Conservation (phyloP, 2,797 vertebrate genomes). For the Pagetopsis macropterus region DNA sequence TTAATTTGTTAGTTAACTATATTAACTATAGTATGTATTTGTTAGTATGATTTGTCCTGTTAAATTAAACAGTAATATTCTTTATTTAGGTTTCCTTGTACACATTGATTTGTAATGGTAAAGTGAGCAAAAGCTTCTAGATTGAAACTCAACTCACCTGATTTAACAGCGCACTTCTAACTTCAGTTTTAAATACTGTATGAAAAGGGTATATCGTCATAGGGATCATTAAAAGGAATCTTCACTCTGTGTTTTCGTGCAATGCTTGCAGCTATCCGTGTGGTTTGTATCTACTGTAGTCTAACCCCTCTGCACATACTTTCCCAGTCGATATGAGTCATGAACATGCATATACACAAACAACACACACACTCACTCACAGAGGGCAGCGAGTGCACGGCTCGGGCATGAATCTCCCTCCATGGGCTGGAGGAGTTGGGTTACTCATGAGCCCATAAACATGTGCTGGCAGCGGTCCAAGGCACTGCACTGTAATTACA, state of each 20-base stretch:
- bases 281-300: conserved; percentile 31
- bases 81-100: neutral
- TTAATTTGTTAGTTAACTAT: too few relatives aligned
- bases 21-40: too few relatives aligned
- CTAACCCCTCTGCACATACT: conserved; percentile 49
- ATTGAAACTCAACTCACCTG: neutral
- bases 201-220: neutral
- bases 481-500: conserved; percentile 77
- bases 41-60: neutral
- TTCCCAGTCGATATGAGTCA: conserved; percentile 65
- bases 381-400: conserved; percentile 72
- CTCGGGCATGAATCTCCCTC: conserved; percentile 75
- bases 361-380: conserved; percentile 40
- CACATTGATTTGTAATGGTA: neutral
- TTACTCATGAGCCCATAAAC: conserved; percentile 79
- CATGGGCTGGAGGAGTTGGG: conserved; percentile 70
- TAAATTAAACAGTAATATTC: neutral
- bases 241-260: conserved; percentile 1
- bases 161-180: neutral
- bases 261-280: conserved; percentile 25
- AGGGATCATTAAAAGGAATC: neutral
- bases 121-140: neutral
- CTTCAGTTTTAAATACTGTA: neutral
- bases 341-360: conserved; percentile 52
- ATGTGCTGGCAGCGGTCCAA: conserved; percentile 76